Evolutionary conservation across 2,113 vertebrate genomes (phyloP), one percentile per base, ranked within the genome.

Genomic region (Lamprotornis superbus): DNA sequence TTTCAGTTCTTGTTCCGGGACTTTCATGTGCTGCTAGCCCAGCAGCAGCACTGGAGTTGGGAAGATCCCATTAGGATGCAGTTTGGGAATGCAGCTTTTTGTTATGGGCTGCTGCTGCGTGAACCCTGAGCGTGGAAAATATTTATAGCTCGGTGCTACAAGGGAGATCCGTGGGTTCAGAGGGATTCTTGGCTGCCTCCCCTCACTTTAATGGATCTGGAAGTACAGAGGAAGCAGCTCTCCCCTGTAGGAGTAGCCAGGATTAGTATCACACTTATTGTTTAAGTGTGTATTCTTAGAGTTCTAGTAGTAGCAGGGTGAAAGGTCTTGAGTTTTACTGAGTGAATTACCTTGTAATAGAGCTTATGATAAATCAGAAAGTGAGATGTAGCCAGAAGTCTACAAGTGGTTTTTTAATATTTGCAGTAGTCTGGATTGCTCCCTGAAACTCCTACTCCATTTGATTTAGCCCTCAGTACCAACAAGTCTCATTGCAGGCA

Each of bases 21-120:
- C 91, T 95, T 96, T 55, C 39, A 42, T 94, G 94, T 90, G 81
- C 47, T 74, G 77, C 86, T 83, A 47, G 65, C 69, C 75, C 94
- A 42, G 89, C 61, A 60, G n/a, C 75, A 85, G 60, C 85, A 2
- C 89, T 25, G 50, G 31, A 52, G 69, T 78, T 91, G 89, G 82
- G 73, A 68, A 87, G 67, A 82, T 86, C 31, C 89, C 60, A 15
- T 89, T 96, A 82, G 65, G 94, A 93, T 91, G 89, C 31, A 18
- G n/a, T 49, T 40, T 68, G 93, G 76, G 64, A 90, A 63, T 13
- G 85, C 37, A 75, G 68, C 76, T 75, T 81, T 94, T 96, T 87
- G 47, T 83, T 81, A 21, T 1, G 61, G 92, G 63, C 79, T 68
- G 8, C 52, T 73, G 89, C 84, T 80, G 31, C 75, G 21, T 83